Base-by-base conservation (phyloP, 2,888 invertebrate species). In the Serripes groenlandicus region DNA sequence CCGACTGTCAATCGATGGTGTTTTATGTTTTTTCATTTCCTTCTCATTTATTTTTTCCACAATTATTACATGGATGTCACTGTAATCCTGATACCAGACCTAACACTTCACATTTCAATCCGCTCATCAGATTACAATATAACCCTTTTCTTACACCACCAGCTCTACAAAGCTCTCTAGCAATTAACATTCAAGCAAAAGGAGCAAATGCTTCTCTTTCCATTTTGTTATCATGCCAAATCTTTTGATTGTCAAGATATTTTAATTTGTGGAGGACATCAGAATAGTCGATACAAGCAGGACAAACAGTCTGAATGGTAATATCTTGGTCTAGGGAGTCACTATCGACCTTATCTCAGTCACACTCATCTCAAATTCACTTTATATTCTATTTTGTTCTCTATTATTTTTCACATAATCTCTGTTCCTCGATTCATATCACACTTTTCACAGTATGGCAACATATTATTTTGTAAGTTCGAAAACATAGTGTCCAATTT, bases 401-500 rank as follows among this genome's bases (percentile, higher is more conserved):
- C 62, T 34, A n/a, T 30, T 21, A 34, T 30, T 32, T 34, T 62
- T 62, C 32, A 42, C 66, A 66, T 35, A 66, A 42, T 66, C 66
- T 66, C 66, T 23, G 23, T 23, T 66, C 28, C 26, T 35, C 28
- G 42, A 66, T 66, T 66, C 66, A 66, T 66, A 42, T 66, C 42
- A 71, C 71, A 71, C 71, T 32, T 32, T 54, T 71, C 30, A 71
- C 56, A 71, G 32, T 11, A 54, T 34, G 54, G 71, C 35, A 26
- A 35, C 35, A 23, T 34, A 71, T 54, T 56, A 71, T 35, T 26
- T 56, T 56, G 32, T 21, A 1, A n/a, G 71, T 71, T 34, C 35
- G 71, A 56, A 56, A 56, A 71, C 15, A 66, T n/a, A n/a, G n/a
- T n/a, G n/a, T n/a, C n/a, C n/a, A n/a, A n/a, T n/a, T n/a, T n/a